Evolutionary conservation across 2,888 invertebrate genomes (phyloP).

Genomic region (Heliconius ismenius): DNA sequence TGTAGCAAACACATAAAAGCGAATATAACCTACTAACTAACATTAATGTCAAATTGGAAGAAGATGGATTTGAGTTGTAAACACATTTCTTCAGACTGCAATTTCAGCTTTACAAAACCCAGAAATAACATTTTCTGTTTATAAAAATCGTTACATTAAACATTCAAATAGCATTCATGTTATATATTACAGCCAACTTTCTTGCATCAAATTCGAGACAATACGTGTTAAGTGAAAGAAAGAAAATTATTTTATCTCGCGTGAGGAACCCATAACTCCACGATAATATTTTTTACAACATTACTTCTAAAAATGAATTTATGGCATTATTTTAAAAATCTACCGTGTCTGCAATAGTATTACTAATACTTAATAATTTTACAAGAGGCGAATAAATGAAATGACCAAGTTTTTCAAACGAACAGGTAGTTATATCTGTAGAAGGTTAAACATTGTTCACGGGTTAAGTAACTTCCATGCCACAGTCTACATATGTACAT

Average conservation of each 20-base stretch:
- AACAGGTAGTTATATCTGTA: slow-evolving; percentile 30
- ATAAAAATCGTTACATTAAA: slow-evolving; percentile 39
- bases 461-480: slow-evolving; percentile 43
- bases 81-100: slow-evolving; percentile 26
- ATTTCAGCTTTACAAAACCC: slow-evolving; percentile 34
- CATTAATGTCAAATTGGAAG: not conserved
- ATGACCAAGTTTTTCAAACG: not conserved
- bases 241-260: no score
- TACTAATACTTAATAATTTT: not conserved
- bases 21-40: not conserved
- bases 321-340: no score
- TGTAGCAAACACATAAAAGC: not conserved
- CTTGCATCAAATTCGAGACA: no score
- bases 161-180: not conserved
- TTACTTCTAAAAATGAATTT: no score
- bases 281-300: no score
- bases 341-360: no score
- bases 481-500: slow-evolving; percentile 29
- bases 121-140: slow-evolving; percentile 45
- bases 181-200: no score
- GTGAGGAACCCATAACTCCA: no score
- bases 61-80: slow-evolving; percentile 10
- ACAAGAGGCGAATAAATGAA: not conserved
- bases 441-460: slow-evolving; percentile 44
- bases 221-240: no score